These are phyloP conservation scores for Lepeophtheirus nordmannii DNA, from an alignment of 2,888 invertebrate species.

Conservation along the genomic window DNA sequence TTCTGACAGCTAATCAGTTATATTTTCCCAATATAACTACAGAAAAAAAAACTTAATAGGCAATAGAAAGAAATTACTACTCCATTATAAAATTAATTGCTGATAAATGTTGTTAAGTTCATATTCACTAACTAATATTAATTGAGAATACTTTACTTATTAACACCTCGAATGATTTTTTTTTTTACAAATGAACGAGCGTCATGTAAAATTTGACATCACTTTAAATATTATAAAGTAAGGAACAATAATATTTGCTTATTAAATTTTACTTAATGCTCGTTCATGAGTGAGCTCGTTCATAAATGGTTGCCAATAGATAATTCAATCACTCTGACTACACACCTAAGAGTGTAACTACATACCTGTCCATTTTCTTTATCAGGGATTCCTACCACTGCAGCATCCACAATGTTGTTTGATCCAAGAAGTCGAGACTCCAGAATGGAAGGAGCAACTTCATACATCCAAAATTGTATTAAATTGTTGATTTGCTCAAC, in stretches of 20 bases:
- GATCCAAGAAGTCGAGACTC: slow-evolving; percentile 22
- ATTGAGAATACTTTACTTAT: too few relatives aligned
- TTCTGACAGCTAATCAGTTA: slow-evolving; percentile 3
- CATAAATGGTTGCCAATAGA: too few relatives aligned
- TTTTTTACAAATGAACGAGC: too few relatives aligned
- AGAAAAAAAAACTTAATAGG: not conserved
- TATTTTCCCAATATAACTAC: not conserved
- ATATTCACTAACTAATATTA: too few relatives aligned
- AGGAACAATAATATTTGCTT: not conserved
- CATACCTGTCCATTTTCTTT: slow-evolving; percentile 24
- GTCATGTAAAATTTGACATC: too few relatives aligned
- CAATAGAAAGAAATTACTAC: not conserved
- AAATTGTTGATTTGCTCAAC: slow-evolving; percentile 21
- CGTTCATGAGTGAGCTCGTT: too few relatives aligned
- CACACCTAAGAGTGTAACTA: not conserved
- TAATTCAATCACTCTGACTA: too few relatives aligned
- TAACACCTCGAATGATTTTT: too few relatives aligned
- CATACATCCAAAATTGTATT: slow-evolving; percentile 25
- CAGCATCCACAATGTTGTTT: slow-evolving; percentile 23
- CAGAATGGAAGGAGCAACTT: slow-evolving; percentile 18
- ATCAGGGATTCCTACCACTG: slow-evolving; percentile 23
- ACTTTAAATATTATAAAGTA: too few relatives aligned
- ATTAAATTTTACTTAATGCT: too few relatives aligned
- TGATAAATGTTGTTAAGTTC: too few relatives aligned
- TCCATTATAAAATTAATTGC: too few relatives aligned